Conservation (phyloP, 2,888 invertebrate genomes). For the Cyaniris semiargus region DNA sequence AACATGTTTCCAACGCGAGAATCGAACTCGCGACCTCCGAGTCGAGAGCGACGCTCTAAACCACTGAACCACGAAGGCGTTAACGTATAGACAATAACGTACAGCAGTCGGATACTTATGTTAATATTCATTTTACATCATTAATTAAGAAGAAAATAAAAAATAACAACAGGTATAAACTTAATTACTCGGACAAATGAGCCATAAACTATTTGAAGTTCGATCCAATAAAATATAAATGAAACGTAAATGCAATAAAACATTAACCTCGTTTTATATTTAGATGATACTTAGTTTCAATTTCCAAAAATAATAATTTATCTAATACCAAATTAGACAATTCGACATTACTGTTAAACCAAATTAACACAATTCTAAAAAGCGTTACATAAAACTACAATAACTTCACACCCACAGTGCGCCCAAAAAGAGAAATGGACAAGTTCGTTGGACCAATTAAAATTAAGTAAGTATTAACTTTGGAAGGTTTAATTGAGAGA, state of each 20-base stretch:
- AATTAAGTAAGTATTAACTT: conserved; percentile 5
- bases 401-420: conserved; percentile 13
- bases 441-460: conserved; percentile 22
- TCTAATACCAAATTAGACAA: background rate
- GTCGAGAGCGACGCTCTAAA: too few species aligned
- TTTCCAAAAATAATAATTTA: conserved; percentile 7
- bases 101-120: too few species aligned
- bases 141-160: conserved; percentile 1
- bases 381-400: background rate
- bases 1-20: too few species aligned
- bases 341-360: background rate
- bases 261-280: conserved; percentile 13
- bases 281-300: background rate
- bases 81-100: too few species aligned
- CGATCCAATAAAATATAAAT: background rate
- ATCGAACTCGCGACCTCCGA: too few species aligned
- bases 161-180: background rate
- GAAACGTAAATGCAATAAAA: background rate
- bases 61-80: too few species aligned
- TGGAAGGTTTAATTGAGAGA: background rate
- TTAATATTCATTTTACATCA: background rate
- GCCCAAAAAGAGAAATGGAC: background rate
- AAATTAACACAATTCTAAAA: conserved; percentile 17
- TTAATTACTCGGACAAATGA: background rate
- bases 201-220: background rate